phyloP scores from a whole-genome alignment of 2,888 invertebrate species.

The Lasioglossum malachurum region DNA sequence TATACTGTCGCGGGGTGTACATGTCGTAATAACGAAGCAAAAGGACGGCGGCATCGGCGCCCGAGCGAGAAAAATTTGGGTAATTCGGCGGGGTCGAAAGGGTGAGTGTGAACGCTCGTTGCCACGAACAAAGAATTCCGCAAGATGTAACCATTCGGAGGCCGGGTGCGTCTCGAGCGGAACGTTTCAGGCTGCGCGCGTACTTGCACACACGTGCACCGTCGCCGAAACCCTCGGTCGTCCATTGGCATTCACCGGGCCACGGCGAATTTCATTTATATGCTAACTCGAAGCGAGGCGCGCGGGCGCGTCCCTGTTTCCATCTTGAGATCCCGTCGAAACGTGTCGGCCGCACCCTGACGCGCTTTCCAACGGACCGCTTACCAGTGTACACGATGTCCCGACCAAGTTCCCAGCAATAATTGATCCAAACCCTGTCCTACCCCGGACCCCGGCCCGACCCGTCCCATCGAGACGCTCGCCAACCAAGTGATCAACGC shows the following conservation, averaged over 20 bases:
- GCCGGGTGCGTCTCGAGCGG: conserved; percentile 61
- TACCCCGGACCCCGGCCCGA: neutral
- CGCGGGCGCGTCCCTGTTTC: conserved; percentile 62
- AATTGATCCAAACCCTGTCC: conserved; percentile 42
- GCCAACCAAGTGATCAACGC: conserved; percentile 16
- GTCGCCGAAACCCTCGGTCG: conserved; percentile 44
- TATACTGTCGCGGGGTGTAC: neutral
- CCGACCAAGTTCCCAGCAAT: conserved; percentile 26
- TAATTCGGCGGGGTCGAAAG: neutral
- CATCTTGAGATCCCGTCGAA: conserved; percentile 70
- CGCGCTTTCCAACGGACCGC: conserved; percentile 33
- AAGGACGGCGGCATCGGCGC: neutral
- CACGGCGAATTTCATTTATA: conserved; percentile 81
- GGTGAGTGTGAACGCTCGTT: conserved; percentile 23
- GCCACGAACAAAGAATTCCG: conserved; percentile 62
- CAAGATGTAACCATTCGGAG: conserved; percentile 55
- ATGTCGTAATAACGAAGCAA: neutral
- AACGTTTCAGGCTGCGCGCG: conserved; percentile 30
- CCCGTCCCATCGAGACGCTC: neutral
- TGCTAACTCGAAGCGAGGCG: conserved; percentile 78
- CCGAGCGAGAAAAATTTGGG: conserved; percentile 1
- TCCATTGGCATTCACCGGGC: conserved; percentile 80
- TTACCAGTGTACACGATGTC: conserved; percentile 29
- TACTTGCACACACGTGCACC: conserved; percentile 46
- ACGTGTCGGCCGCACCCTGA: conserved; percentile 62